Percentiles rank a stretch among this genome's conserved stretches.
These are phyloP conservation scores for Aporrectodea caliginosa DNA, from an alignment of 1,140 invertebrate species.

Conservation along the genomic window DNA sequence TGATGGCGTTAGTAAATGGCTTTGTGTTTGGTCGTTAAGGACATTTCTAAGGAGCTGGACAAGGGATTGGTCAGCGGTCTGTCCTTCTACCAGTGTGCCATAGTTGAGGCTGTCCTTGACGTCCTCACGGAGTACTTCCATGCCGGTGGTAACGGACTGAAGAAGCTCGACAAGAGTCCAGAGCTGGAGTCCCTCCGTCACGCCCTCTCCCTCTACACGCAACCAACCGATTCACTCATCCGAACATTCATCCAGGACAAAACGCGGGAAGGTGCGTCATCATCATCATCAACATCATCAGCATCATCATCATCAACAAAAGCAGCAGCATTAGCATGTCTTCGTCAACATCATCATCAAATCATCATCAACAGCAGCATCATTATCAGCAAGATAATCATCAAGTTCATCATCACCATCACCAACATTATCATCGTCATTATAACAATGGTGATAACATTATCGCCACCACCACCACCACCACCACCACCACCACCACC, in stretches of 20 bases:
- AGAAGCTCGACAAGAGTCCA: neutral
- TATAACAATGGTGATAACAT: no score
- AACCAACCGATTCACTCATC: neutral
- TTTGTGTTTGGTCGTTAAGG: neutral
- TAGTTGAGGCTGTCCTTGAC: neutral
- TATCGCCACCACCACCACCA: no score
- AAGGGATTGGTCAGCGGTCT: neutral
- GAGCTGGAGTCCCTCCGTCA: neutral
- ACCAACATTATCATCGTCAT: no score
- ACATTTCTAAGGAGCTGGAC: neutral
- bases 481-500: no score
- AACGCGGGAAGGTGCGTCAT: no score
- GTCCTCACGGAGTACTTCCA: neutral
- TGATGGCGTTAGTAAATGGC: neutral
- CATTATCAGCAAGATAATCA: no score
- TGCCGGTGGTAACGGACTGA: neutral
- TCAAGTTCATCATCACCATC: no score
- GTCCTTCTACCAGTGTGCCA: neutral
- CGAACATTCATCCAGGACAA: neutral
- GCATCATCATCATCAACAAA: no score
- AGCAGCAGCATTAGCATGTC: no score
- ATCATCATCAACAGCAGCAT: no score
- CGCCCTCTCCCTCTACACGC: neutral
- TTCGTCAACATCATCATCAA: no score
- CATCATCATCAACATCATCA: no score